Conservation (phyloP, 2,888 invertebrate genomes). For the Lasioglossum marginatum region DNA sequence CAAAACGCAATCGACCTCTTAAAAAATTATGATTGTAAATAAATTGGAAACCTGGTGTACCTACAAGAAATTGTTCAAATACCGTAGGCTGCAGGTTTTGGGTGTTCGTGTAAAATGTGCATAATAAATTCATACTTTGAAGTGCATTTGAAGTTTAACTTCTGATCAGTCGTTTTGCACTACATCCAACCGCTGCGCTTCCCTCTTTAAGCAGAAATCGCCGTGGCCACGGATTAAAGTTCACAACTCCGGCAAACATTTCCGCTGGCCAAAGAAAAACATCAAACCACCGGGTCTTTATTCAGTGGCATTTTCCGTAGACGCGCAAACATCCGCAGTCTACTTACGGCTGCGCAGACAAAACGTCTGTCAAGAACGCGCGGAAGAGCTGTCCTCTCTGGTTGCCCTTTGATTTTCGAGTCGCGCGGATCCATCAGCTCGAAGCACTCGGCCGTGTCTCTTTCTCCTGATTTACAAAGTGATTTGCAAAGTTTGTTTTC, state of each 20-base stretch:
- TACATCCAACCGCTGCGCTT: not conserved
- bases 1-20: too few species aligned
- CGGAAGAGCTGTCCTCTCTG: slow-evolving; percentile 6
- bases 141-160: not conserved
- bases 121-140: not conserved
- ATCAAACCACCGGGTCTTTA: not conserved
- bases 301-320: not conserved
- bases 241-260: not conserved
- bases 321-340: slow-evolving; percentile 1
- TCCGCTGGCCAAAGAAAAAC: not conserved
- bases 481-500: not conserved
- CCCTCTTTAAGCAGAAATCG: not conserved
- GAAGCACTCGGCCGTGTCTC: not conserved
- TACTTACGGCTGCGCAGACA: not conserved
- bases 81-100: too few species aligned
- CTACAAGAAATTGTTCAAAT: not conserved
- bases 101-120: not conserved
- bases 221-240: not conserved
- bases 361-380: slow-evolving; percentile 2
- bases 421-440: slow-evolving; percentile 7
- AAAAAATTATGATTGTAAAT: too few species aligned
- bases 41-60: not conserved
- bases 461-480: slow-evolving; percentile 3
- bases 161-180: not conserved
- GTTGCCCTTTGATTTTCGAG: slow-evolving; percentile 31